Evolutionary conservation across 2,888 invertebrate species (phyloP).

Genomic region (Agonopterix arenella): DNA sequence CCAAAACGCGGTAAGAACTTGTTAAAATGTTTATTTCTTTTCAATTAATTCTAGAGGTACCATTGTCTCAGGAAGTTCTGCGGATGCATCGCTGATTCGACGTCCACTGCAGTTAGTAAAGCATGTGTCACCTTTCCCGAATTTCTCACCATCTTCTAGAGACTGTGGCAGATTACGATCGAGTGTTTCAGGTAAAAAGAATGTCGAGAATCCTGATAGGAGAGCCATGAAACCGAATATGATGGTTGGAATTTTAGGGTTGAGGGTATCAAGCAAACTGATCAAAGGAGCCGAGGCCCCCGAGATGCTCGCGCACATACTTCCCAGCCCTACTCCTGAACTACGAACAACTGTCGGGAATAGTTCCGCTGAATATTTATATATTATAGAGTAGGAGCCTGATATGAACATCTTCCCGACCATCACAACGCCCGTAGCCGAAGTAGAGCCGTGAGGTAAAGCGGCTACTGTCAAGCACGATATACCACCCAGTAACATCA

Average conservation of each 20-base stretch:
- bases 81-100: slow-evolving; percentile 52
- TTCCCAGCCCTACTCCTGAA: slow-evolving; percentile 89
- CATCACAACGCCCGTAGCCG: slow-evolving; percentile 81
- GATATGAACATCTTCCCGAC: slow-evolving; percentile 90
- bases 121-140: slow-evolving; percentile 89
- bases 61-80: slow-evolving; percentile 62
- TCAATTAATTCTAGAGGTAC: slow-evolving; percentile 52
- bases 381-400: slow-evolving; percentile 89
- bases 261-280: slow-evolving; percentile 84
- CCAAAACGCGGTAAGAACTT: too few relatives aligned
- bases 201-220: slow-evolving; percentile 83
- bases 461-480: slow-evolving; percentile 86
- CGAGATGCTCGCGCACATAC: slow-evolving; percentile 90
- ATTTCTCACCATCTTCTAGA: slow-evolving; percentile 89
- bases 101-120: slow-evolving; percentile 80
- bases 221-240: slow-evolving; percentile 86
- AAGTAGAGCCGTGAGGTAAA: slow-evolving; percentile 79
- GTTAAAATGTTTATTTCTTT: too few relatives aligned
- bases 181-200: slow-evolving; percentile 88
- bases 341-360: slow-evolving; percentile 92
- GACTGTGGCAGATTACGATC: slow-evolving; percentile 89
- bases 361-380: slow-evolving; percentile 91
- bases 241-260: slow-evolving; percentile 86
- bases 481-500: slow-evolving; percentile 87
- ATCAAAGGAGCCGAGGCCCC: slow-evolving; percentile 89